phyloP scores from a whole-genome alignment of 2,113 vertebrate species.

The Ptilonorhynchus violaceus region DNA sequence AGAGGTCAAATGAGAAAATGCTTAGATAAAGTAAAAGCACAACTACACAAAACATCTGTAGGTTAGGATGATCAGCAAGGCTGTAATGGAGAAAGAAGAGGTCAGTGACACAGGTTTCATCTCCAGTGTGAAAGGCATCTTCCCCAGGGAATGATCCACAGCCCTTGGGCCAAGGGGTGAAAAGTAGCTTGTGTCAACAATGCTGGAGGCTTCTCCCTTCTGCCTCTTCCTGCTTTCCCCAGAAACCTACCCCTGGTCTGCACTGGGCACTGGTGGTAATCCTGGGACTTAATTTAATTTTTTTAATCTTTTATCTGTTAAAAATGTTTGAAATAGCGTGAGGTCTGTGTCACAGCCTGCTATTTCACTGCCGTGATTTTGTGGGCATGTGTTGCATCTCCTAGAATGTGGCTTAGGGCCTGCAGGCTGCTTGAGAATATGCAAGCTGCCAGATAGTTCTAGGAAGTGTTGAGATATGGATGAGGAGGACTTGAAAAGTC shows the following conservation, averaged over 20 bases:
- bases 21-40: background rate
- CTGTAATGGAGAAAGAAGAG: background rate
- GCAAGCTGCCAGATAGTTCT: background rate
- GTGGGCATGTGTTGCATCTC: background rate
- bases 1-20: background rate
- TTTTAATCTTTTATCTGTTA: background rate
- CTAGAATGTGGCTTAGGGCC: background rate
- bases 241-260: background rate
- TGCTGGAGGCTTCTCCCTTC: background rate
- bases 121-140: background rate
- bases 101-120: constrained; percentile 7
- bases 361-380: background rate
- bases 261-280: background rate
- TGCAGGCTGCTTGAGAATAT: background rate
- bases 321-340: background rate
- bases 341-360: background rate
- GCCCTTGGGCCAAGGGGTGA: background rate
- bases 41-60: background rate
- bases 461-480: background rate
- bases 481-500: background rate
- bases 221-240: background rate
- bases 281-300: background rate
- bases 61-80: background rate
- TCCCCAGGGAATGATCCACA: background rate
- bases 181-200: background rate